Evolutionary conservation across 1,140 invertebrate species (phyloP).

Genomic region (Brachionus manjavacas): DNA sequence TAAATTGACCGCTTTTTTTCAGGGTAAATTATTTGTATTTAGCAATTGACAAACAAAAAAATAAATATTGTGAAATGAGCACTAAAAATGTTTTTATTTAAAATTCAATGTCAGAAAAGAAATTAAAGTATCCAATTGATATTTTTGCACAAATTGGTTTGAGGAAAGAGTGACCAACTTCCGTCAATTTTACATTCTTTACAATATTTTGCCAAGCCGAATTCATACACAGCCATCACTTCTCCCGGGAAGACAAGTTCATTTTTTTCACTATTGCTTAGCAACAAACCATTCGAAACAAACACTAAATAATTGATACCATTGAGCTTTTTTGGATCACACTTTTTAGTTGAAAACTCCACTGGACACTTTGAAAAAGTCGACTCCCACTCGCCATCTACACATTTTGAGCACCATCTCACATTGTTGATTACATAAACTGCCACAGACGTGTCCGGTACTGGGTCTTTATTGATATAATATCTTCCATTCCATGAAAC

Average conservation of each 20-base stretch:
- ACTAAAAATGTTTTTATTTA: neutral
- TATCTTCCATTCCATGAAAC: neutral
- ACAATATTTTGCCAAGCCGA: conserved; percentile 12
- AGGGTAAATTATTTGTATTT: too few species aligned
- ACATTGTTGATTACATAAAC: neutral
- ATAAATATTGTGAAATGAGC: too few species aligned
- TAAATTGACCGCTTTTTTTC: neutral
- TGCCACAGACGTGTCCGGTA: neutral
- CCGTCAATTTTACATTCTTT: conserved; percentile 18
- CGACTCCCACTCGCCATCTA: neutral
- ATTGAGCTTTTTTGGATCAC: neutral
- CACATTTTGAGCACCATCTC: conserved; percentile 7
- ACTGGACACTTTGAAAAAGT: conserved; percentile 1
- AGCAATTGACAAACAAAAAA: too few species aligned
- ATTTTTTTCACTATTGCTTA: neutral
- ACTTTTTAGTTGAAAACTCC: conserved; percentile 4
- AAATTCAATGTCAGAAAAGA: neutral
- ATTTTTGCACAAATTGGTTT: neutral
- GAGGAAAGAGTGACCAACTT: conserved; percentile 1
- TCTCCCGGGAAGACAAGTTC: neutral
- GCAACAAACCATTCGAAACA: neutral
- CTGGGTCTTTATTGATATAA: neutral
- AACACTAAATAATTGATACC: conserved; percentile 25
- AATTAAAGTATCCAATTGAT: neutral
- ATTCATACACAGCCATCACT: conserved; percentile 37